Base-by-base conservation (phyloP, 2,797 vertebrate species). In the Onychomys leucogaster region DNA sequence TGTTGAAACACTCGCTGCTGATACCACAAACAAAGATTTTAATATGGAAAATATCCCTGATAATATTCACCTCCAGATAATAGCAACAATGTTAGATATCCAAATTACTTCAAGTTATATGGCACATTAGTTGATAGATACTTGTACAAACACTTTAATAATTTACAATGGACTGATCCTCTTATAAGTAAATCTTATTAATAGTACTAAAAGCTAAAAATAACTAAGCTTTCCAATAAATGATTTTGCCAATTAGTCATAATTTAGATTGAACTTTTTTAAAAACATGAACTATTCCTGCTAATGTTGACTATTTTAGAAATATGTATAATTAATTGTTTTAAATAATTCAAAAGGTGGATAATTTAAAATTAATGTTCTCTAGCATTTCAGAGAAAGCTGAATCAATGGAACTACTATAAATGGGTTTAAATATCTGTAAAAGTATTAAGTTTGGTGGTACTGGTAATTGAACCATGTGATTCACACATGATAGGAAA, bases 301-400 rank as follows among this genome's bases (percentile, higher is more conserved):
- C 6, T 94, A 89, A 87, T 46, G 19, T n/a, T 89, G 14, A 32
- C 2, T 63, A 87, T 89, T 96, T 94, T 83, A 61, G 25, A 95
- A 92, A 89, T 82, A 32, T 55, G 29, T 17, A 91, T 83, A 86
- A 94, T 95, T 95, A 86, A 95, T 92, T 94, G 3, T 69, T 93
- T 94, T 92, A 78, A 92, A 83, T 95, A 52, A 94, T 94, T 95
- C 71, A 46, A 92, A 89, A 97, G 14, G 6, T 55, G 3, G n/a
- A 59, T 90, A n/a, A 80, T 92, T 93, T 93, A 82, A 97, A 95
- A 93, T 94, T 69, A 82, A 91, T 93, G 10, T 59, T 95, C 81
- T 34, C 6, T 94, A 43, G 8, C 14, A 77, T 94, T 90, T 80
- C 55, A 80, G 46, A 78, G 29, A 87, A 93, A 69, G 21, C 19